Conservation (phyloP, 2,113 vertebrate genomes). For the Odocoileus virginianus region DNA sequence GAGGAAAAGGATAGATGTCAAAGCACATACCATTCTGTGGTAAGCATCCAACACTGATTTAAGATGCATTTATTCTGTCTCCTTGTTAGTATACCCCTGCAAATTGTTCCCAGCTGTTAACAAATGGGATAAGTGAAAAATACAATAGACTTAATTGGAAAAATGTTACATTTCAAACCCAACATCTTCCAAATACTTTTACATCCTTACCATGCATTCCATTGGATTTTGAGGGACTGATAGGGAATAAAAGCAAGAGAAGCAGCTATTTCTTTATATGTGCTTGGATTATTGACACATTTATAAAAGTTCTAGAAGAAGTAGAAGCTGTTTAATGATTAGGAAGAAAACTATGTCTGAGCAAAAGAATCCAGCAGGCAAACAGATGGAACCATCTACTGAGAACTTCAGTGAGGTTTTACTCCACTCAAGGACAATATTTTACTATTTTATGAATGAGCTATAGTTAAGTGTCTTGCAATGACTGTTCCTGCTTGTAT, state of each 20-base stretch:
- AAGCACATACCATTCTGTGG: background rate
- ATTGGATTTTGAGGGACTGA: conserved; percentile 70
- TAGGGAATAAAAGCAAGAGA: conserved; percentile 71
- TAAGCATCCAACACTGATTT: background rate
- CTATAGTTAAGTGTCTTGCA: conserved; percentile 60
- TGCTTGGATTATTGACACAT: conserved; percentile 75
- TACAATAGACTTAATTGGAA: conserved; percentile 57
- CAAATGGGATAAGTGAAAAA: conserved; percentile 46
- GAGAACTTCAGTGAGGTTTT: conserved; percentile 65
- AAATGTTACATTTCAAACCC: conserved; percentile 68
- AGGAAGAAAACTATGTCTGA: conserved; percentile 69
- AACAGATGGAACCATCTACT: conserved; percentile 55
- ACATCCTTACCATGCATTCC: conserved; percentile 68
- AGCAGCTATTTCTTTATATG: conserved; percentile 73
- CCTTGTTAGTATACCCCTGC: background rate
- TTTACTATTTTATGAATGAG: conserved; percentile 38
- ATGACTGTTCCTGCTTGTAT: conserved; percentile 47
- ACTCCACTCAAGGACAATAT: conserved; percentile 67
- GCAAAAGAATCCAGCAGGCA: conserved; percentile 71
- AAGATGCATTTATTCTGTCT: background rate
- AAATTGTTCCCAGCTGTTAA: conserved; percentile 32
- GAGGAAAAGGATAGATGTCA: background rate
- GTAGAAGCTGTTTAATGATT: conserved; percentile 77
- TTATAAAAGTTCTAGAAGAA: conserved; percentile 77
- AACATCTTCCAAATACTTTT: conserved; percentile 71